Percentiles rank a stretch among this genome's conserved stretches.
These are phyloP conservation scores for Athalia circularis DNA, from an alignment of 2,888 invertebrate genomes.

Conservation along the genomic window DNA sequence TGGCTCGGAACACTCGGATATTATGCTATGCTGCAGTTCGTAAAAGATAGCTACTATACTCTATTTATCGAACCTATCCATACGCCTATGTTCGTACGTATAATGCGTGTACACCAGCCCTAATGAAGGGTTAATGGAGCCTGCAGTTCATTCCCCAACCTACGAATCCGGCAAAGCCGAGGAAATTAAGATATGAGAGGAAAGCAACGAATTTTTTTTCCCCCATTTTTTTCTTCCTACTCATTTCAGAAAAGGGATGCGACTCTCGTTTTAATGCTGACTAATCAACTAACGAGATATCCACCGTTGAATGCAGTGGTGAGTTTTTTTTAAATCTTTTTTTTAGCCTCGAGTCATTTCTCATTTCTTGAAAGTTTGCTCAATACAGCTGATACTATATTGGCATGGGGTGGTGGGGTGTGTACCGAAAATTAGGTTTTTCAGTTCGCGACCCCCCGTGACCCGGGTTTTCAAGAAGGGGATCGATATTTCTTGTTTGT, in stretches of 20 bases:
- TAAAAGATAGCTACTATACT: conserved; percentile 50
- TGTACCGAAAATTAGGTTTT: conserved; percentile 5
- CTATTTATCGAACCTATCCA: conserved; percentile 49
- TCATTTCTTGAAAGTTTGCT: conserved; percentile 21
- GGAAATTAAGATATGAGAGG: too few relatives aligned
- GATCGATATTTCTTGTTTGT: neutral
- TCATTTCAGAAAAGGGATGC: neutral
- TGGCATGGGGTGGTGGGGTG: neutral
- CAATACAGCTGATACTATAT: conserved; percentile 8
- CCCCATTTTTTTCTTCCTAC: neutral
- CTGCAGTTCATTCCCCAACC: too few relatives aligned
- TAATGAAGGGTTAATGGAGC: too few relatives aligned
- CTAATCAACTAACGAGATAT: conserved; percentile 10
- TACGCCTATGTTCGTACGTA: conserved; percentile 43
- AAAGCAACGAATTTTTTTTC: too few relatives aligned
- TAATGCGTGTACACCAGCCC: too few relatives aligned
- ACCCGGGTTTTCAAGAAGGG: neutral
- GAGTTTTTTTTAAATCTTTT: neutral
- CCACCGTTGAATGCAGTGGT: neutral
- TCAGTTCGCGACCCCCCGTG: neutral
- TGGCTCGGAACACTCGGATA: conserved; percentile 51
- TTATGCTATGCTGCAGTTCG: conserved; percentile 12
- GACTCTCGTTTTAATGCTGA: neutral
- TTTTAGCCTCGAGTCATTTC: neutral
- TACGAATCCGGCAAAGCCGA: too few relatives aligned